Base-by-base conservation (phyloP, 2,888 invertebrate species). In the Galerucella pusilla region DNA sequence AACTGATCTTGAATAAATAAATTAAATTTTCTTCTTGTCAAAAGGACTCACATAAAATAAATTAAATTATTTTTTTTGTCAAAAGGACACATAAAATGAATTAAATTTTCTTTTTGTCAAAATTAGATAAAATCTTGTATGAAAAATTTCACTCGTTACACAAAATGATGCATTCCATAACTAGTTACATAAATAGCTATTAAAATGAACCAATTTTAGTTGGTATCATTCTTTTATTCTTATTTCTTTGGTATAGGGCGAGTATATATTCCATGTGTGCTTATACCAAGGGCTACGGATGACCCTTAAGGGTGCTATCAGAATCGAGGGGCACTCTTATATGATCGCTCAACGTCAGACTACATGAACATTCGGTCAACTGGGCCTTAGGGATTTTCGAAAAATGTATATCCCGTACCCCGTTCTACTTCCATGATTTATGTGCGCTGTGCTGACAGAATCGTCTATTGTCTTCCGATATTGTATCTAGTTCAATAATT, bases 361-460 rank as follows among this genome's bases (percentile, higher is more conserved):
- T 65, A 78, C 76, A 72, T 78, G 82, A 83, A 85, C 84, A 85
- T 84, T 85, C 84, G 84, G 84, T 84, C 84, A 84, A 85, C 84
- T 84, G 83, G 83, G 76, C 84, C 83, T 80, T 70, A 66, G 84
- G 84, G 83, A 83, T 49, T 77, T 79, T 76, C 68, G 76, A 73
- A 76, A 78, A 79, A 79, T 75, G 74, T 75, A 73, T 68, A 68
- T 42, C 60, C 25, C 60, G 65, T 60, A 42, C 49, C 54, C 59
- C 68, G 45, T 71, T 42, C 42, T n/a, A n/a, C 11, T n/a, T 65
- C 64, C 10, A 78, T 78, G 79, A 79, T 78, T 71, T 74, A 79
- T 79, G 69, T 68, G 63, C 54, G 71, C 49, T 59, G 60, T 52
- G 52, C 59, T 59, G 49, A 45, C 70, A 63, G 54, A 66, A 65